Base-by-base conservation (phyloP, 2,888 invertebrate species). In the Tigriopus californicus region DNA sequence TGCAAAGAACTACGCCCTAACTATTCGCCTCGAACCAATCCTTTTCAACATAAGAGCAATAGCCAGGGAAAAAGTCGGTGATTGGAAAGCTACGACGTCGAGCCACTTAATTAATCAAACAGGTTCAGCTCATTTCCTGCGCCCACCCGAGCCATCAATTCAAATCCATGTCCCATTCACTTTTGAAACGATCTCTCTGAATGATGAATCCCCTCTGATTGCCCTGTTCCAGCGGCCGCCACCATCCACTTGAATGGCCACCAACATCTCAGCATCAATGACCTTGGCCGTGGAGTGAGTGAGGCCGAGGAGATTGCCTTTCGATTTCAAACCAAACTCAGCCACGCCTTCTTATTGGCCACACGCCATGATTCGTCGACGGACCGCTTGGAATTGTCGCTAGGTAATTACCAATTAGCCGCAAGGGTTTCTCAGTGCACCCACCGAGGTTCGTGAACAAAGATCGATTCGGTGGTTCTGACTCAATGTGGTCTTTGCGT, bases 301-400 rank as follows among this genome's bases (percentile, higher is more conserved):
- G 89, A 92, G 70, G 89, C 88, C 0, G 94, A 94, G 70, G 90
- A 92, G 68, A 76, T 92, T 61, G 77, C 85, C 47, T 75, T 94
- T 55, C 76, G 92, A 58, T 92, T 94, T 72, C 79, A 83, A 64
- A 92, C 92, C 2, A 80, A 78, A 24, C 79, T 81, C 62, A 83
- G 87, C 1, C 79, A 83, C 20, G 73, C 69, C 41, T 63, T 70
- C 22, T 66, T 69, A 18, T 25, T 51, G 22, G 40, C 33, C 18
- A 20, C 41, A 41, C 10, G 49, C 11, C 25, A 53, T 40, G 46
- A 18, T 15, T 48, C 46, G 22, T 46, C 52, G 41, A 18, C 53
- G 18, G 54, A 44, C 46, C 42, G 44, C 4, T 44, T 62, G n/a
- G 15, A 57, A 12, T 18, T 57, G 46, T 22, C 52, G 20, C 40